phyloP scores from a whole-genome alignment of 1,140 invertebrate species.

The Ceratitis capitata region DNA sequence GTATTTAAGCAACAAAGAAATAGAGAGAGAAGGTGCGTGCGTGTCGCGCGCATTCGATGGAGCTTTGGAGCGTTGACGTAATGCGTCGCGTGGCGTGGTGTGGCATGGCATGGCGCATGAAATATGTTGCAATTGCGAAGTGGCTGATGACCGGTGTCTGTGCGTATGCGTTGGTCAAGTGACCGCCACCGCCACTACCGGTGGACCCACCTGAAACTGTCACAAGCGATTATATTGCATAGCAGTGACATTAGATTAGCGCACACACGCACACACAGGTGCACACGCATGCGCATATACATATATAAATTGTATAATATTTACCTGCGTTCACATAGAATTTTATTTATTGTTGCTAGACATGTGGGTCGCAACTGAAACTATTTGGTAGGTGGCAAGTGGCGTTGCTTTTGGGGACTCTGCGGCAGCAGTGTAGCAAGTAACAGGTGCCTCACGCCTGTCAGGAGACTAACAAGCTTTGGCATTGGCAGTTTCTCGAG shows the following conservation, averaged over 20 bases:
- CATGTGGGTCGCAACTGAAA: not conserved
- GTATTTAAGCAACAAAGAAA: not conserved
- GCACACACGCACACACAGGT: not conserved
- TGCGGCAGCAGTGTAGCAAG: not conserved
- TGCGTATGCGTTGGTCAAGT: not conserved
- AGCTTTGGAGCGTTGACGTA: not conserved
- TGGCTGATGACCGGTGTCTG: not conserved
- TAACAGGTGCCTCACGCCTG: not conserved
- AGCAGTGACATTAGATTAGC: slow-evolving; percentile 17
- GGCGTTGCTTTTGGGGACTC: not conserved
- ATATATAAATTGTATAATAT: not conserved
- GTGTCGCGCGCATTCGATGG: not conserved
- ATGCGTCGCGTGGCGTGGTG: slow-evolving; percentile 6
- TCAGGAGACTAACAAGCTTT: not conserved
- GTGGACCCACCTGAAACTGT: slow-evolving; percentile 13
- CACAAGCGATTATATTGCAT: not conserved
- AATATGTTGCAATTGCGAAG: not conserved
- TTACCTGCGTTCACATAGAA: too few relatives aligned
- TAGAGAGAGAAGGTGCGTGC: not conserved
- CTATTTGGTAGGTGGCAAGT: not conserved
- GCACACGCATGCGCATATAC: not conserved
- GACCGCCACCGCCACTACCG: slow-evolving; percentile 8
- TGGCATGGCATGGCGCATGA: not conserved
- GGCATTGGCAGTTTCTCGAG: not conserved
- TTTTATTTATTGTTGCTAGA: not conserved